These are phyloP conservation scores for Magallana ariakensis DNA, from an alignment of 1,140 invertebrate genomes.

Conservation along the genomic window DNA sequence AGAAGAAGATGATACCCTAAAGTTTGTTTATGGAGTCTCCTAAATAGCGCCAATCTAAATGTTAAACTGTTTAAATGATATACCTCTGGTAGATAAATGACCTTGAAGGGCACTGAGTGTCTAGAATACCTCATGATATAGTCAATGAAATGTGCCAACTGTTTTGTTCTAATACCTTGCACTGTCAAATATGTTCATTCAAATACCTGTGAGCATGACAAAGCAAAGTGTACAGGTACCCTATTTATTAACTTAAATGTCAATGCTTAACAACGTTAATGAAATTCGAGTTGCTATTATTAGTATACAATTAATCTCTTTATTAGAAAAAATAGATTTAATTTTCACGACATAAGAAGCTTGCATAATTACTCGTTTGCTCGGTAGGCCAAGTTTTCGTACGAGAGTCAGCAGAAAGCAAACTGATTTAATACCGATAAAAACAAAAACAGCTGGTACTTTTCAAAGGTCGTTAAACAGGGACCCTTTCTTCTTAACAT, in stretches of 20 bases:
- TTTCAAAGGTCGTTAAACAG: not conserved
- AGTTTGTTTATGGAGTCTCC: not conserved
- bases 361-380: slow-evolving; percentile 16
- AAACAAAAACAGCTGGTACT: slow-evolving; percentile 27
- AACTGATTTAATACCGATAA: slow-evolving; percentile 16
- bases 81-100: not conserved
- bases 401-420: not conserved
- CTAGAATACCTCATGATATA: not conserved
- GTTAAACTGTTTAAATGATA: not conserved
- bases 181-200: slow-evolving; percentile 20
- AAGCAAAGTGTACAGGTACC: not conserved
- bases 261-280: not conserved
- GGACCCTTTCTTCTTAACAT: not conserved
- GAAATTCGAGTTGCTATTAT: not conserved
- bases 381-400: not conserved
- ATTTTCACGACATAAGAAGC: not conserved
- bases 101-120: not conserved
- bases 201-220: slow-evolving; percentile 12
- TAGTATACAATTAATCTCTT: not conserved
- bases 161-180: slow-evolving; percentile 6
- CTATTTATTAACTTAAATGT: slow-evolving; percentile 5
- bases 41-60: slow-evolving; percentile 9
- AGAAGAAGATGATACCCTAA: not conserved
- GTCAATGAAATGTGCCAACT: slow-evolving; percentile 17
- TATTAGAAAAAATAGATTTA: not conserved